Base-by-base conservation (phyloP, 2,888 invertebrate species). In the Phengaris arion region DNA sequence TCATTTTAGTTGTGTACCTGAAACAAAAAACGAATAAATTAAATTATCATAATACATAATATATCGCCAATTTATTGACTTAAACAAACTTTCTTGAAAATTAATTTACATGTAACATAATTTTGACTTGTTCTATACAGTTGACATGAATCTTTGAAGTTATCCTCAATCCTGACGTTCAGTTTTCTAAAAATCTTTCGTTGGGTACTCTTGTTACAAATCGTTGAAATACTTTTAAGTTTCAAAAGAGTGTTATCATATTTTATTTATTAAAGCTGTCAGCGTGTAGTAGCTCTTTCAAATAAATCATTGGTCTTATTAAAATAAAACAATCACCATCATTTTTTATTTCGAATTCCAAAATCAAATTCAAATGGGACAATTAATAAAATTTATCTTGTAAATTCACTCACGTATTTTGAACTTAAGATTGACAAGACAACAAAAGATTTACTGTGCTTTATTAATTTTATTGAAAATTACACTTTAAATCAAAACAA, bases 1-100 rank as follows among this genome's bases (percentile, higher is more conserved):
- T 91, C 93, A 92, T 93, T 89, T 88, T 92, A 87, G 78, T 84
- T 79, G 74, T 74, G 68, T 80, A 87, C 84, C 92, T 92, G 91
- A 7, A 92, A 88, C 81, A 89, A 87, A 77, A 80, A 76, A 81
- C 2, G 22, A 77, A 78, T 35, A 13, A 59, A 54, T 64, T 68
- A 68, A 59, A 46, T 57, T 15, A 8, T 57, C 7, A 57, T n/a
- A n/a, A n/a, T n/a, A 55, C 35, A 1, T 35, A 35, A 3, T 35
- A 35, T 35, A 35, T 35, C 35, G 35, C 3, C 35, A 35, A 35
- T 35, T n/a, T n/a, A n/a, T n/a, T n/a, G n/a, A n/a, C n/a, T n/a
- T n/a, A n/a, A n/a, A n/a, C n/a, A n/a, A n/a, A n/a, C 35, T 35
- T 2, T 2, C 35, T 35, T 35, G 4, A 35, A 4, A 35, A 35